Percentiles rank a stretch among this genome's conserved stretches.
phyloP scores from a whole-genome alignment of 2,797 vertebrate species.

The Harpagifer antarcticus region DNA sequence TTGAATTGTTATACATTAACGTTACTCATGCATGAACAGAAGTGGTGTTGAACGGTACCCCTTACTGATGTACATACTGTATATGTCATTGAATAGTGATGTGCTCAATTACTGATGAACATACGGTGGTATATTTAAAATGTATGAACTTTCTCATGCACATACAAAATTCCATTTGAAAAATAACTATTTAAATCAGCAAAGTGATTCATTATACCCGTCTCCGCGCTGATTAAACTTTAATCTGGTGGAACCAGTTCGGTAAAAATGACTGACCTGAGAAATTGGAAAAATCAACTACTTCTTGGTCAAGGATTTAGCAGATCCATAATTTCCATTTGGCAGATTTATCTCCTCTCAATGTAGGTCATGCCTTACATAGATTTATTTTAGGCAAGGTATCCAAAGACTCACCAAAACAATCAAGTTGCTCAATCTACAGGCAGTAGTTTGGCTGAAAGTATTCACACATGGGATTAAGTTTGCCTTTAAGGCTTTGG shows the following conservation, averaged over 20 bases:
- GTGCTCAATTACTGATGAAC: neutral
- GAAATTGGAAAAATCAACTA: conserved; percentile 8
- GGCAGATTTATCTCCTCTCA: conserved; percentile 8
- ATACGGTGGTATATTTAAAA: no score
- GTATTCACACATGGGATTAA: conserved; percentile 35
- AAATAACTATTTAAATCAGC: neutral
- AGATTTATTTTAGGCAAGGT: conserved; percentile 1
- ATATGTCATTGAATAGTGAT: neutral
- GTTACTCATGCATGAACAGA: no score
- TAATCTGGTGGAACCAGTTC: neutral
- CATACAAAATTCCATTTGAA: neutral
- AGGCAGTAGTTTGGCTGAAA: conserved; percentile 24
- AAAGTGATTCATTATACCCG: conserved; percentile 2
- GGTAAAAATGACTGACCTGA: neutral
- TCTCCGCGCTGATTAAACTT: neutral
- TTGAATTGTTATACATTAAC: no score
- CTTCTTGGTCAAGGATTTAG: neutral
- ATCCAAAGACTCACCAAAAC: conserved; percentile 23
- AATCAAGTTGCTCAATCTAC: conserved; percentile 21
- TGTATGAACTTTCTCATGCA: no score
- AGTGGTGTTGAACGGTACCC: neutral
- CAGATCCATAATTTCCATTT: neutral
- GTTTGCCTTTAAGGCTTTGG: conserved; percentile 53
- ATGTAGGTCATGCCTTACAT: neutral
- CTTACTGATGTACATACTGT: no score